Percentiles rank a stretch among this genome's conserved stretches.
These are phyloP conservation scores for Amphimallon solstitiale DNA, from an alignment of 2,888 invertebrate species.

Conservation along the genomic window DNA sequence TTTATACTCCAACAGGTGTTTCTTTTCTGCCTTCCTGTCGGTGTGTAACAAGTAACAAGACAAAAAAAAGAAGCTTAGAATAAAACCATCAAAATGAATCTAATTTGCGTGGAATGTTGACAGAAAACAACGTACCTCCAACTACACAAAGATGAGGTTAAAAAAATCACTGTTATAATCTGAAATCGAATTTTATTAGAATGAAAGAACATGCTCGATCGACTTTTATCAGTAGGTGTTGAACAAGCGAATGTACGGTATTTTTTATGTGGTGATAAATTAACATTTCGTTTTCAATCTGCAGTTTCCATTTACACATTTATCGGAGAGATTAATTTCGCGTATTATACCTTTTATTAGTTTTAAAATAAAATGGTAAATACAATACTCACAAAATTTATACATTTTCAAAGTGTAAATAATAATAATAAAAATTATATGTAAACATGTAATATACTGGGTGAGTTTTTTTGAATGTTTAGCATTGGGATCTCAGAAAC, in stretches of 20 bases:
- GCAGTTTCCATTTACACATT: no score
- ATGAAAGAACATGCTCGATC: neutral
- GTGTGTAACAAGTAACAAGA: neutral
- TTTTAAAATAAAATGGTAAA: no score
- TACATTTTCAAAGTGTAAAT: no score
- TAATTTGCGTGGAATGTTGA: conserved; percentile 10
- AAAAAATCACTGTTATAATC: neutral
- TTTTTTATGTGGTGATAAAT: neutral
- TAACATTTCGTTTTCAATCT: no score
- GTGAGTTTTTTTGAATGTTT: no score
- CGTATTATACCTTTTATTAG: no score
- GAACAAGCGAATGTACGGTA: conserved; percentile 7
- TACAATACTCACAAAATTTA: no score
- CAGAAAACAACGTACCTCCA: neutral
- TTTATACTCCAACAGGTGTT: conserved; percentile 6
- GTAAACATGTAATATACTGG: no score
- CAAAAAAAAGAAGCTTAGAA: neutral
- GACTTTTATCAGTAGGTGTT: neutral
- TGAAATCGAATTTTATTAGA: conserved; percentile 4
- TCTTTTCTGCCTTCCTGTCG: neutral
- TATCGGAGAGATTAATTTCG: no score
- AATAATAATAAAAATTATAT: no score
- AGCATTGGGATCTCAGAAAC: no score
- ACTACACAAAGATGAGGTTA: neutral
- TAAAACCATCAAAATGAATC: conserved; percentile 1